Evolutionary conservation across 2,888 invertebrate genomes (phyloP).

Genomic region (Mactromeris polynyma): DNA sequence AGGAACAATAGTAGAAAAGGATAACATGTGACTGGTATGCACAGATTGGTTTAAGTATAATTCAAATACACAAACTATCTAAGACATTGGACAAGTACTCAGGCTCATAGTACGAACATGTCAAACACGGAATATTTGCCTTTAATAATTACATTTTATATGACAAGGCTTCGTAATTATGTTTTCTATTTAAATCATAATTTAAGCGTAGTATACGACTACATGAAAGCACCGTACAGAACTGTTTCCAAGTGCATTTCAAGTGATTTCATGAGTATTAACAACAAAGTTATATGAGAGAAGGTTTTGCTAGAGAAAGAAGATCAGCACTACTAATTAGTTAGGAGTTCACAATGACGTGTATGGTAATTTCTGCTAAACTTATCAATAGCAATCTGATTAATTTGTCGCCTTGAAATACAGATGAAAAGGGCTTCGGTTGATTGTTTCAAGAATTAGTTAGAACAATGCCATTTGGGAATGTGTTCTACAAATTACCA

Average conservation of each 20-base stretch:
- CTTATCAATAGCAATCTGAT: constrained; percentile 69
- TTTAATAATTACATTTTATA: not conserved
- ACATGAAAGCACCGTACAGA: constrained; percentile 13
- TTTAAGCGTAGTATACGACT: not conserved
- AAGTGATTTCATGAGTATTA: constrained; percentile 56
- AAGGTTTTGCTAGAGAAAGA: constrained; percentile 57
- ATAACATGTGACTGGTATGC: too few species aligned
- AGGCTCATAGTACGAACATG: too few species aligned
- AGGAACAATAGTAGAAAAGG: too few species aligned
- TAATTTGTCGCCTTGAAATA: constrained; percentile 69
- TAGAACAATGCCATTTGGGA: constrained; percentile 65
- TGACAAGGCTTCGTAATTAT: not conserved
- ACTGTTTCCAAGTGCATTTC: constrained; percentile 33
- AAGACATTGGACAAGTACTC: too few species aligned
- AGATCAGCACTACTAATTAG: constrained; percentile 67
- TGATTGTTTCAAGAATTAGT: constrained; percentile 69
- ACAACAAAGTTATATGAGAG: constrained; percentile 46
- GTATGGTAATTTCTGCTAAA: constrained; percentile 62
- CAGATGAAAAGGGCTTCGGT: constrained; percentile 66
- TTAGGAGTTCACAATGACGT: constrained; percentile 52
- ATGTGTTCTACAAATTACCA: constrained; percentile 62
- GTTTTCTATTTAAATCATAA: not conserved
- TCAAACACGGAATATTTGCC: not conserved
- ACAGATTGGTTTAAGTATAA: too few species aligned
- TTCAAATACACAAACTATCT: too few species aligned